Evolutionary conservation across 2,113 vertebrate species (phyloP).

Genomic region (Python bivittatus): DNA sequence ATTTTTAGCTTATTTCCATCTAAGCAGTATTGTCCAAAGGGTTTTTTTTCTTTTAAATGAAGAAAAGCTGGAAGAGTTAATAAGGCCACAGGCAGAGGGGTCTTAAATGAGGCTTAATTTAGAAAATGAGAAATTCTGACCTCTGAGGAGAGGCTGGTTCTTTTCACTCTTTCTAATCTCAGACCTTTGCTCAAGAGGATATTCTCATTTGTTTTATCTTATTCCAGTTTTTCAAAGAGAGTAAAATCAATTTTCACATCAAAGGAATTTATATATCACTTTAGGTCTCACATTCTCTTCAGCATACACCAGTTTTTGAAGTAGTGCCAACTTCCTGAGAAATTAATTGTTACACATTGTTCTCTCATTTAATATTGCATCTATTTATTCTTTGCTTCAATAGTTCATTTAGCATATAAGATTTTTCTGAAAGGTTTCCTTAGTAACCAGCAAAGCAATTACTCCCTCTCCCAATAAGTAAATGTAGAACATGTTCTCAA

Average conservation of each 20-base stretch:
- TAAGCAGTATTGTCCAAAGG: background rate
- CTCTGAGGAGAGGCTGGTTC: slow-evolving; percentile 8
- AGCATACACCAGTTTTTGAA: background rate
- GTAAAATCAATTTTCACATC: slow-evolving; percentile 42
- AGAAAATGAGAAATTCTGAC: slow-evolving; percentile 6
- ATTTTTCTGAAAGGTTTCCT: slow-evolving; percentile 24
- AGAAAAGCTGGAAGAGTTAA: background rate
- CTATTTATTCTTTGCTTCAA: slow-evolving; percentile 32
- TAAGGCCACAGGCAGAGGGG: slow-evolving; percentile 1
- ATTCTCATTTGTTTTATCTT: slow-evolving; percentile 23
- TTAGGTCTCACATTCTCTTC: slow-evolving; percentile 9
- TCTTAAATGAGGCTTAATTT: slow-evolving; percentile 26
- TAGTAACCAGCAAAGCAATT: slow-evolving; percentile 29
- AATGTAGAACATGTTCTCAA: background rate
- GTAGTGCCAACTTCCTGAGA: background rate
- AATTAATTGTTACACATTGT: slow-evolving; percentile 33
- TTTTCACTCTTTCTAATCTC: slow-evolving; percentile 22
- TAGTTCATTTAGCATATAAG: background rate
- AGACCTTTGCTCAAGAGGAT: slow-evolving; percentile 12
- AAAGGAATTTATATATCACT: slow-evolving; percentile 32
- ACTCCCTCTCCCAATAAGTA: background rate
- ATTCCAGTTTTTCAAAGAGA: slow-evolving; percentile 7
- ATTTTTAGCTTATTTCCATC: background rate
- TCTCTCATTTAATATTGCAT: background rate
- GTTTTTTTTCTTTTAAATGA: background rate